Percentiles rank a stretch among this genome's conserved stretches.
Conservation (phyloP, 2,888 invertebrate genomes). For the Rapana venosa region DNA sequence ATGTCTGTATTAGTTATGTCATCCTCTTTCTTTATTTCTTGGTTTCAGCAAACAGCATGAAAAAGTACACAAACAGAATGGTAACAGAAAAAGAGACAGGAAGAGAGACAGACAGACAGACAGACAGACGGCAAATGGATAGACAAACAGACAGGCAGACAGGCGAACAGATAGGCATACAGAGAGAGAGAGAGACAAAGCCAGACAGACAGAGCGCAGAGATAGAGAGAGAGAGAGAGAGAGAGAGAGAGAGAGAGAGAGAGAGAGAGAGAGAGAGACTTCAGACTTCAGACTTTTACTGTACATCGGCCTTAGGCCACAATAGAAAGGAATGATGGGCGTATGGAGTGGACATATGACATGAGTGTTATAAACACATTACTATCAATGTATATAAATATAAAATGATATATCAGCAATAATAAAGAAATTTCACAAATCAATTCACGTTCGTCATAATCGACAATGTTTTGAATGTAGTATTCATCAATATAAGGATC, state of each 20-base stretch:
- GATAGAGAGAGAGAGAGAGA: neutral
- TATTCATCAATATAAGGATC: too few relatives aligned
- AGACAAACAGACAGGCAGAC: neutral
- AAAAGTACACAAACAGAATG: neutral
- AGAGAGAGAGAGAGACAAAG: neutral
- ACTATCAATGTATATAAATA: too few relatives aligned
- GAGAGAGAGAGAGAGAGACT: constrained; percentile 6
- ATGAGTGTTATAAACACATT: too few relatives aligned
- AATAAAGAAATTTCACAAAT: too few relatives aligned
- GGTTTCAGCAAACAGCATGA: too few relatives aligned
- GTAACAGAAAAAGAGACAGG: neutral
- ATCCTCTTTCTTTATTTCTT: neutral
- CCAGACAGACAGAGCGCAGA: neutral
- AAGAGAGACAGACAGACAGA: neutral
- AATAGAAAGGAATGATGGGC: too few relatives aligned
- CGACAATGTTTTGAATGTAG: too few relatives aligned
- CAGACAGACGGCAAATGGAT: neutral
- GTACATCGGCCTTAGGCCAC: too few relatives aligned
- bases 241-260: neutral
- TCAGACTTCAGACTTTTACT: too few relatives aligned
- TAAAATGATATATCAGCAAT: too few relatives aligned
- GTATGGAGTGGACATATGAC: too few relatives aligned
- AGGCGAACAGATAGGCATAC: neutral
- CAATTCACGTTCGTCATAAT: too few relatives aligned
- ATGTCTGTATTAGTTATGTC: neutral